A percentile compares a stretch with the other conserved stretches of the same genome.
These are phyloP conservation scores for Agrypnus murinus DNA, from an alignment of 2,888 invertebrate genomes.

Conservation along the genomic window DNA sequence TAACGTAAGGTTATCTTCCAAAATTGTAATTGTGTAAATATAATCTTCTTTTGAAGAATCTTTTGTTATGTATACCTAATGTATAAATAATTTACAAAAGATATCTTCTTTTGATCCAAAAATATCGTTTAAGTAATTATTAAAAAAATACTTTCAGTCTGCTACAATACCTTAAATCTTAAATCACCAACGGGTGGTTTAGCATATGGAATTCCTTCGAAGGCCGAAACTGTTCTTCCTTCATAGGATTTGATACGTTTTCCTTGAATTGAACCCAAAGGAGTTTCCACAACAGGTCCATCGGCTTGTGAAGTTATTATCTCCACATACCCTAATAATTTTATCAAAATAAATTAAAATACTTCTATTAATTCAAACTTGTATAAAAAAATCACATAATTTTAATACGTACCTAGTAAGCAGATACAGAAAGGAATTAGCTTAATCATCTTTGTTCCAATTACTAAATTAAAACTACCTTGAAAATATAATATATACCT, in stretches of 20 bases:
- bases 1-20: too few relatives aligned
- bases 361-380: too few relatives aligned
- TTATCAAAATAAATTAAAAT: too few relatives aligned
- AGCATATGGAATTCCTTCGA: constrained; percentile 78
- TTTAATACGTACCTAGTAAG: background rate
- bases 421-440: background rate
- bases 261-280: background rate
- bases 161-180: constrained; percentile 73
- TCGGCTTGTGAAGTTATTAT: background rate
- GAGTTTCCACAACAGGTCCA: background rate
- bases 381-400: too few relatives aligned
- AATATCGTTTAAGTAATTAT: too few relatives aligned
- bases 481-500: background rate
- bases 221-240: constrained; percentile 72
- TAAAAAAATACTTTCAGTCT: too few relatives aligned
- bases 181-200: constrained; percentile 76
- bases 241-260: constrained; percentile 52
- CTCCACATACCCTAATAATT: too few relatives aligned
- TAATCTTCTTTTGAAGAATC: too few relatives aligned
- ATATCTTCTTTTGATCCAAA: too few relatives aligned
- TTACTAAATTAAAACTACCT: background rate
- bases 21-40: too few relatives aligned
- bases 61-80: too few relatives aligned
- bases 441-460: background rate
- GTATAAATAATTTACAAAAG: too few relatives aligned